Conservation (phyloP, 2,888 invertebrate genomes). For the Cryptosula pallasiana region DNA sequence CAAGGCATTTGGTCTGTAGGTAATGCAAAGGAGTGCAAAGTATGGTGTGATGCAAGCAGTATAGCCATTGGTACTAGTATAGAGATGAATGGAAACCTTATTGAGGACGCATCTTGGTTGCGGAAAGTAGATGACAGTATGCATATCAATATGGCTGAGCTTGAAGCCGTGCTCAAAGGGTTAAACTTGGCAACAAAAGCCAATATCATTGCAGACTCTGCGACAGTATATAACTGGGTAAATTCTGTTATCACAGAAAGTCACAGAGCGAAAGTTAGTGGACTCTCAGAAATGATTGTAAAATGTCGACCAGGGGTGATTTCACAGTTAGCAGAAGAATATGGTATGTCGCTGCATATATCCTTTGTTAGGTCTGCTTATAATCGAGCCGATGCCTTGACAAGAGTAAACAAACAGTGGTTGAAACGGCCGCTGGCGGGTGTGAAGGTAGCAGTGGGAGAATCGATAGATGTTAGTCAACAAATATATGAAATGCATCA, state of each 20-base stretch:
- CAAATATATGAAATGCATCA: not conserved
- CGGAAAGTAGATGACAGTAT: not conserved
- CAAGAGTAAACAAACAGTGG: slow-evolving; percentile 9
- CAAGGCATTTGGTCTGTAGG: not conserved
- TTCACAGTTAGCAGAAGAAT: not conserved
- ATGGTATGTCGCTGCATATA: not conserved
- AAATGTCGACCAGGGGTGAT: not conserved
- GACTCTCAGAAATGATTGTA: not conserved
- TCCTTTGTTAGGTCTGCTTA: not conserved
- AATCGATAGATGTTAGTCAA: not conserved
- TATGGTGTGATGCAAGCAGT: not conserved
- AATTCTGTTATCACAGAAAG: not conserved
- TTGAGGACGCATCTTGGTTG: not conserved
- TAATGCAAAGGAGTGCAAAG: not conserved
- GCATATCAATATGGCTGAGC: not conserved
- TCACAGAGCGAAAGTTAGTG: not conserved
- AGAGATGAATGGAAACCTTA: not conserved
- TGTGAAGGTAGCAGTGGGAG: not conserved
- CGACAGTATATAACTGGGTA: not conserved
- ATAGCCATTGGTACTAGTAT: not conserved
- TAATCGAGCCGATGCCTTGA: slow-evolving; percentile 9
- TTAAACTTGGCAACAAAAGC: not conserved
- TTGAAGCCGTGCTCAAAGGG: not conserved
- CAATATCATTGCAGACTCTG: not conserved
- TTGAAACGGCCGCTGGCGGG: not conserved